Evolutionary conservation across 2,888 invertebrate genomes (phyloP).

Genomic region (Heliconius sara): DNA sequence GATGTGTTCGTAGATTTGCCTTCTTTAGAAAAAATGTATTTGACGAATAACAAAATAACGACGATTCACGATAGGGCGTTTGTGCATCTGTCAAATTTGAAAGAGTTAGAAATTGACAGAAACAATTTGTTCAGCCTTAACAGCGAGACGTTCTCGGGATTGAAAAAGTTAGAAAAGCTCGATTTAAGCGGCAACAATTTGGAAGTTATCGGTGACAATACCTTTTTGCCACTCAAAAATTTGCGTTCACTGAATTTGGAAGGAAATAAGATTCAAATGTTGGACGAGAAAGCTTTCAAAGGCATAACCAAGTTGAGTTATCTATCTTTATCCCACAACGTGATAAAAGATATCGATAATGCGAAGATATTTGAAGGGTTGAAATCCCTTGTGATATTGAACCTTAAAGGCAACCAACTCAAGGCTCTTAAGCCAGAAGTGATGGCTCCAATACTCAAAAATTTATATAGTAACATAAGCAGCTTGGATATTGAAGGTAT

Average conservation of each 20-base stretch:
- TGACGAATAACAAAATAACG: slow-evolving; percentile 93
- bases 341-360: slow-evolving; percentile 64
- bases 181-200: slow-evolving; percentile 89
- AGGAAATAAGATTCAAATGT: slow-evolving; percentile 76
- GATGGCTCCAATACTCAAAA: slow-evolving; percentile 67
- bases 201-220: slow-evolving; percentile 90
- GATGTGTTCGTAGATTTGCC: slow-evolving; percentile 90
- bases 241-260: slow-evolving; percentile 68
- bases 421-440: slow-evolving; percentile 62
- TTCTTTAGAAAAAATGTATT: slow-evolving; percentile 86
- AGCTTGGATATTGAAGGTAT: slow-evolving; percentile 74
- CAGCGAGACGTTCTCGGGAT: slow-evolving; percentile 89
- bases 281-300: slow-evolving; percentile 74
- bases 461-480: slow-evolving; percentile 63
- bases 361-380: slow-evolving; percentile 66
- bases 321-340: slow-evolving; percentile 70
- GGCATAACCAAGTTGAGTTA: slow-evolving; percentile 64
- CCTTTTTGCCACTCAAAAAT: slow-evolving; percentile 81
- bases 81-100: slow-evolving; percentile 86
- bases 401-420: slow-evolving; percentile 69
- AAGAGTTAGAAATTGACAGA: slow-evolving; percentile 90
- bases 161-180: slow-evolving; percentile 87
- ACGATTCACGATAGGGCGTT: slow-evolving; percentile 94
- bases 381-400: slow-evolving; percentile 60
- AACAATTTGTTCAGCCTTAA: slow-evolving; percentile 89